These are phyloP conservation scores for Platalea minor DNA, from an alignment of 2,797 vertebrate genomes.

Conservation along the genomic window DNA sequence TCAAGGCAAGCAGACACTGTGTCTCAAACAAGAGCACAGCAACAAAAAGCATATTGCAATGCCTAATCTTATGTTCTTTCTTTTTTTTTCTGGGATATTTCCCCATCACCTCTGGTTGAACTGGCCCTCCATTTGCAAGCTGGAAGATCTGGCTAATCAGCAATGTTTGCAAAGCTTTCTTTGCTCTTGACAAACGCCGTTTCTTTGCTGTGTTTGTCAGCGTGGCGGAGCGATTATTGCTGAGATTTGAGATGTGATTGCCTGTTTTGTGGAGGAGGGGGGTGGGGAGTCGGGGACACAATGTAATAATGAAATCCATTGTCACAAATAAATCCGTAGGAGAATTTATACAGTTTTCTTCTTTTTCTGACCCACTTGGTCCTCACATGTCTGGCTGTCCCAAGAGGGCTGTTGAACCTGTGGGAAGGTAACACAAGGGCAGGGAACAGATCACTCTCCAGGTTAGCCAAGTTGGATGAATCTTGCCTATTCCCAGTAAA, in stretches of 20 bases:
- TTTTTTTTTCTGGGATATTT: neutral
- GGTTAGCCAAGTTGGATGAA: neutral
- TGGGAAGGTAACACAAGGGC: neutral
- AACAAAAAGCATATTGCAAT: neutral
- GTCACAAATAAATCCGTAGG: conserved; percentile 23
- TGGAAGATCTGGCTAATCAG: conserved; percentile 26
- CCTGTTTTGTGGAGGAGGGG: neutral
- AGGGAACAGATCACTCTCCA: neutral
- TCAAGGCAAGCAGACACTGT: neutral
- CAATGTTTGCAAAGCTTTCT: conserved; percentile 47
- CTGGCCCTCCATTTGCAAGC: neutral
- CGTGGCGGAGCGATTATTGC: neutral
- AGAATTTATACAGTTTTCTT: conserved; percentile 29
- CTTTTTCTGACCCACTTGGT: conserved; percentile 35
- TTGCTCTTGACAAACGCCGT: neutral
- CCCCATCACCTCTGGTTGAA: conserved; percentile 16
- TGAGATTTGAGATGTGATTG: conserved; percentile 12
- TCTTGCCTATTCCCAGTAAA: neutral
- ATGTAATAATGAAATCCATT: conserved; percentile 61
- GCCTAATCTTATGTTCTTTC: neutral
- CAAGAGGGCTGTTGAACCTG: neutral
- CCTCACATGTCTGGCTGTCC: neutral
- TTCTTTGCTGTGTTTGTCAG: conserved; percentile 50
- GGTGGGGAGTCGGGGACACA: neutral
- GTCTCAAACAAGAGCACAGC: neutral